A percentile compares a stretch with the other conserved stretches of the same genome.
These are phyloP conservation scores for Cyanocitta stelleri DNA, from an alignment of 2,113 vertebrate species.

Conservation along the genomic window DNA sequence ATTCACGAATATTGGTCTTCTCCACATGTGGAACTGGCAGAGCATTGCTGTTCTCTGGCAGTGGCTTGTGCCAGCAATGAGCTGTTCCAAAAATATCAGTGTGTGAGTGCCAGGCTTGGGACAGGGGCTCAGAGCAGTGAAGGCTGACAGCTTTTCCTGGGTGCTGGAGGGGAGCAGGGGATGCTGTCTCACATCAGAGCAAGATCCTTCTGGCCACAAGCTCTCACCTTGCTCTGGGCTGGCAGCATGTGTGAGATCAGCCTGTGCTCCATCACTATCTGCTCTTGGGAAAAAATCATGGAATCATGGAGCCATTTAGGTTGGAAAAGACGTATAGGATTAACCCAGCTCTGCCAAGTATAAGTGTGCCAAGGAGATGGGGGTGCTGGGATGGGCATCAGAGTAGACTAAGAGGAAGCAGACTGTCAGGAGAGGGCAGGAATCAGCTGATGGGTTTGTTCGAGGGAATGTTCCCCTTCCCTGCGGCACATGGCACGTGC, in stretches of 20 bases:
- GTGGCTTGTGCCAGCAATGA: not conserved
- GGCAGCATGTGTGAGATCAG: accelerated
- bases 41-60: not conserved
- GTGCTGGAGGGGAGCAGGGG: not conserved
- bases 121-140: not conserved
- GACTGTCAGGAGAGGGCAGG: not conserved
- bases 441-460: not conserved
- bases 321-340: not conserved
- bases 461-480: not conserved
- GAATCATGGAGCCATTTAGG: not conserved
- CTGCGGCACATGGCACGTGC: accelerated
- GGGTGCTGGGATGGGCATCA: not conserved
- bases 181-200: not conserved
- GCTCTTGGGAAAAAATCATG: not conserved
- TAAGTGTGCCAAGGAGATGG: not conserved
- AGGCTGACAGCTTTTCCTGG: not conserved
- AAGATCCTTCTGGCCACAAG: not conserved
- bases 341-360: not conserved
- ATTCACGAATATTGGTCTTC: not conserved
- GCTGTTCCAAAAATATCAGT: not conserved
- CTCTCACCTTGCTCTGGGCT: not conserved
- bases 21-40: not conserved
- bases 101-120: not conserved
- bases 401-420: not conserved
- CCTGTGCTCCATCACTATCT: not conserved